Conservation (phyloP, 92 coral and sea anemone species). For the Palythoa grandiflora region DNA sequence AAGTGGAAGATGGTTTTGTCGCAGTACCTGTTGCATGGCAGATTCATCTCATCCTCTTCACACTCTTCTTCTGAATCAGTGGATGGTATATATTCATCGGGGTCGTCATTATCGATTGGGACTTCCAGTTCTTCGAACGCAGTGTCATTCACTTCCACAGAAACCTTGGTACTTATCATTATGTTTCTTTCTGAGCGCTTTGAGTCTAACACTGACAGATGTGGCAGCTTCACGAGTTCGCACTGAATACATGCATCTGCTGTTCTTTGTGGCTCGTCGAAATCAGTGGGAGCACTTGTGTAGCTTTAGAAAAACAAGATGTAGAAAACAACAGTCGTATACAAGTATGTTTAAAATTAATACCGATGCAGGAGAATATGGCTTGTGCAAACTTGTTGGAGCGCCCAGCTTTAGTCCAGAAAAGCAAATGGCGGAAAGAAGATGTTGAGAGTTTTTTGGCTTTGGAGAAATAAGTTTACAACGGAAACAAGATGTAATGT, state of each 20-base stretch:
- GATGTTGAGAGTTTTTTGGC: too few species aligned
- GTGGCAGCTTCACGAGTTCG: slow-evolving; percentile 18
- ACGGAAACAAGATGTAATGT: too few species aligned
- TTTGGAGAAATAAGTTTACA: too few species aligned
- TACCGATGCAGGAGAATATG: too few species aligned
- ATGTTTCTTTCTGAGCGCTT: neutral
- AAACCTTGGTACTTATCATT: neutral
- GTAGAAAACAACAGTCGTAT: neutral
- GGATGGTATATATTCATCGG: slow-evolving; percentile 12
- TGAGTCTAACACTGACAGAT: neutral
- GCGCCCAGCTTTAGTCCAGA: too few species aligned
- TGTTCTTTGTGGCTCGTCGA: slow-evolving; percentile 8
- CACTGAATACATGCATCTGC: slow-evolving; percentile 14
- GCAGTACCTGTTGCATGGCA: slow-evolving; percentile 6
- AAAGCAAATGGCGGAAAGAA: too few species aligned
- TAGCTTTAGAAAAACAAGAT: slow-evolving; percentile 19
- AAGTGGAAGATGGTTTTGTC: neutral
- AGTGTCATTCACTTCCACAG: neutral
- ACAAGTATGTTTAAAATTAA: too few species aligned
- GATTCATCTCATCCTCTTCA: slow-evolving; percentile 3
- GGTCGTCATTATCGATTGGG: neutral
- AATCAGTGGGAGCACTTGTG: slow-evolving; percentile 17
- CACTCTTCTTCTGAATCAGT: slow-evolving; percentile 14
- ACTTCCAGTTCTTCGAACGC: slow-evolving; percentile 5
- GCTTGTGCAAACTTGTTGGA: too few species aligned